phyloP scores from a whole-genome alignment of 2,888 invertebrate species.

The Dorcus parallelipipedus region DNA sequence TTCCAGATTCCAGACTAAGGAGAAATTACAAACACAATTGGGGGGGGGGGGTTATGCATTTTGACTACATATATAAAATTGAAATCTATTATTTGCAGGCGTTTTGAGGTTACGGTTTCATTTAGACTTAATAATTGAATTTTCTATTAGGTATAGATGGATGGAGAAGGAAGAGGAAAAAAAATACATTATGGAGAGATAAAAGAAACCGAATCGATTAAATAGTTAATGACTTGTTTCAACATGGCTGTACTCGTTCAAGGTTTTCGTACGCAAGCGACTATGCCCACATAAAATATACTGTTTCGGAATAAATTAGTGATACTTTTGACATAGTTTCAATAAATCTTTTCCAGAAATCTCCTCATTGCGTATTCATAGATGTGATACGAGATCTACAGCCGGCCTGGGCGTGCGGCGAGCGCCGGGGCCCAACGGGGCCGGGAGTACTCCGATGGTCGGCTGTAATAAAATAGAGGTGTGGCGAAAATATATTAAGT shows the following conservation, averaged over 20 bases:
- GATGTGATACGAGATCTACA: slow-evolving; percentile 34
- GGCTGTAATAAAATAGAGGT: slow-evolving; percentile 32
- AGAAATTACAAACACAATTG: too few relatives aligned
- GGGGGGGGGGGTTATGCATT: too few relatives aligned
- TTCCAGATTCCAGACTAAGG: too few relatives aligned
- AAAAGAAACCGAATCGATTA: slow-evolving; percentile 3
- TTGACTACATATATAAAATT: too few relatives aligned
- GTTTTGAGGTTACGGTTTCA: too few relatives aligned
- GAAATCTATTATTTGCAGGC: too few relatives aligned
- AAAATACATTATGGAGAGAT: background rate
- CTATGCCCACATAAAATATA: slow-evolving; percentile 18
- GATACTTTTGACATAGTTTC: slow-evolving; percentile 27
- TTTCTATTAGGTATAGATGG: too few relatives aligned
- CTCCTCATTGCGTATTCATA: slow-evolving; percentile 37
- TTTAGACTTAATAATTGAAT: too few relatives aligned
- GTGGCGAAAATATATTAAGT: slow-evolving; percentile 32
- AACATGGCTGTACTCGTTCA: slow-evolving; percentile 4
- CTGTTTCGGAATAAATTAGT: slow-evolving; percentile 28
- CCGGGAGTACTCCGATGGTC: slow-evolving; percentile 13
- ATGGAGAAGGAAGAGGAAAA: too few relatives aligned
- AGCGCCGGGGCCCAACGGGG: background rate
- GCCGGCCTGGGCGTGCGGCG: slow-evolving; percentile 16
- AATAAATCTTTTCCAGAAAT: slow-evolving; percentile 30
- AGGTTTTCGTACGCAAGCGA: background rate
- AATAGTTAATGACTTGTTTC: slow-evolving; percentile 8